phyloP scores from a whole-genome alignment of 2,888 invertebrate species.

The Ctena decussata region DNA sequence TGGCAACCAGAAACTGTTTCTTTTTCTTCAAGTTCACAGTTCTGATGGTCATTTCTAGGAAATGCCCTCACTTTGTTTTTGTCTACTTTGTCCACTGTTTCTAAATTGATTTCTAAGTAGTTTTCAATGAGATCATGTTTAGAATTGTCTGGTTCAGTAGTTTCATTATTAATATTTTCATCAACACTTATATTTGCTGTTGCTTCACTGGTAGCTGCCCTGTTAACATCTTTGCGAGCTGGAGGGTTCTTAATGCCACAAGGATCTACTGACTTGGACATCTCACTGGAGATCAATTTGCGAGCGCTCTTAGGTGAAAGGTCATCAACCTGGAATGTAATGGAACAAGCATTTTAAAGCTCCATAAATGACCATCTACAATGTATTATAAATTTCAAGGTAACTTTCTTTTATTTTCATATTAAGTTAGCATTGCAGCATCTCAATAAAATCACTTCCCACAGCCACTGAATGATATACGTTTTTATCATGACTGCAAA shows the following conservation, averaged over 20 bases:
- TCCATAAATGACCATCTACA: too few species aligned
- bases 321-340: slow-evolving; percentile 70
- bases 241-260: slow-evolving; percentile 57
- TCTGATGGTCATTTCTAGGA: background rate
- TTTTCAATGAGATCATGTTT: slow-evolving; percentile 14
- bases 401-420: too few species aligned
- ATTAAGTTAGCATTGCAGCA: too few species aligned
- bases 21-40: background rate
- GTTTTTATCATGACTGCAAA: too few species aligned
- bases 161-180: background rate
- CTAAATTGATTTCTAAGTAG: background rate
- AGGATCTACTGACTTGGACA: slow-evolving; percentile 49
- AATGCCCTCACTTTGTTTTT: background rate
- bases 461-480: too few species aligned
- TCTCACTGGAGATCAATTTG: slow-evolving; percentile 65
- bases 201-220: background rate
- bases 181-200: background rate
- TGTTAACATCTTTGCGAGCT: background rate
- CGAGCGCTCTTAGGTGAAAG: slow-evolving; percentile 70
- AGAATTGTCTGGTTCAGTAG: background rate
- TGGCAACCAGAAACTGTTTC: background rate
- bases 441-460: too few species aligned
- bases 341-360: too few species aligned
- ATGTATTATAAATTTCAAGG: too few species aligned
- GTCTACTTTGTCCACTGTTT: background rate